Evolutionary conservation across 2,797 vertebrate genomes (phyloP), one percentile per base, ranked within the genome.

Genomic region (Hydrocynus forskahlii): DNA sequence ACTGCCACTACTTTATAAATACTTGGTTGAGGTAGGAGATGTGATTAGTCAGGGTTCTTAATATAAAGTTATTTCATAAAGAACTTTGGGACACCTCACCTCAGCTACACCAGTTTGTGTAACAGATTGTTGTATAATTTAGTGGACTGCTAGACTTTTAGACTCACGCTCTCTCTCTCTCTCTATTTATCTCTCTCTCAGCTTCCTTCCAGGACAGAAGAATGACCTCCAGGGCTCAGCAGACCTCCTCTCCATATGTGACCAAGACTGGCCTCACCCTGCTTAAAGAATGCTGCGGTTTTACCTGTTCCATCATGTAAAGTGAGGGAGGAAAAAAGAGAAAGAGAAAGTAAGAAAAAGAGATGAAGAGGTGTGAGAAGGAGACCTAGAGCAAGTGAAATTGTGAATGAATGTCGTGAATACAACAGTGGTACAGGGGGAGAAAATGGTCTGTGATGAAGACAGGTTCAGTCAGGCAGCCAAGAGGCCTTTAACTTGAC

Each of bases 281-380:
- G 45, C 92, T 97, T 81, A 97, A 95, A 78, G 95, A 96, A 87
- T 97, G 96, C 91, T 97, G 96, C 0, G 95, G 96, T 78, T 94
- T 97, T 91, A 94, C 93, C 89, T 97, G 96, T 88, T 95, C 95
- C 71, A 54, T 97, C 91, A 96, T 97, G 96, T 97, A 94, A 92
- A 82, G 10, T 17, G 21, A 35, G 19, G 19, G 14, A 52, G 21
- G 35, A n/a, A 13, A 19, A 76, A 5, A 52, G 29, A 93, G 92
- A 81, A 8, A 10, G 21, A 23, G 9, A 23, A 13, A 59, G 23
- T 76, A 13, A 60, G 55, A 29, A 19, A 76, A 16, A 25, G 38
- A 63, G 35, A 55, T 7, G 17, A 40, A 81, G 29, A 48, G 19
- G 29, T 62, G 14, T 17, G 55, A 55, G n/a, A 48, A 9, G 38